Evolutionary conservation across 2,113 vertebrate genomes (phyloP), one percentile per base, ranked within the genome.

Genomic region (Oenanthe oenanthe): DNA sequence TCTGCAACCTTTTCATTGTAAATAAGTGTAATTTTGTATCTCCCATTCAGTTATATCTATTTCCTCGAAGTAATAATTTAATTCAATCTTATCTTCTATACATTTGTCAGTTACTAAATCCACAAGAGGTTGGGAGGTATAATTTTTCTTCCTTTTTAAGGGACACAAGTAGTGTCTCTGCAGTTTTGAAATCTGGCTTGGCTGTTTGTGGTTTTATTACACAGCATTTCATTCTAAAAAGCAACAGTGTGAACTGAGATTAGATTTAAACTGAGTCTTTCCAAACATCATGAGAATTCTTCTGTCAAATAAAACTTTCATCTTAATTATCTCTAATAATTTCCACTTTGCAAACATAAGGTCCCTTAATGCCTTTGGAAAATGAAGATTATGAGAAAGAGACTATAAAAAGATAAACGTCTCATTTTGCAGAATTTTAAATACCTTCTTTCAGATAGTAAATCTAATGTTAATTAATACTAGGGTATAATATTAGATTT

Each of bases 291-390:
- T 71, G 88, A 96, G 94, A 97, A 92, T 95, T 93, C 82, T 58
- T 90, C 79, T 74, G 70, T 95, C 85, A 94, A 94, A 96, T 85
- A 93, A 83, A 90, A 61, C 60, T 89, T 91, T 88, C 88, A 90
- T 81, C 96, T 93, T 96, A 97, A 97, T 95, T 96, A 93, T 81
- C 72, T 85, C 60, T 96, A 90, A 83, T 95, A 90, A 95, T 94
- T 96, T 96, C 82, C 93, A 94, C 76, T 97, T 96, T 96, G 94
- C 92, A 90, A 94, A 94, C 91, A 83, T 78, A 86, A 93, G 68
- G 65, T 92, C 93, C 82, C 90, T 90, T 96, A 94, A 94, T 95
- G 53, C 79, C 82, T 93, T 84, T 94, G 76, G 75, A 97, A 95
- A 95, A 95, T 84, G 60, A 95, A 95, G 90, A 96, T 95, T 83